A percentile compares a stretch with the other conserved stretches of the same genome.
Conservation (phyloP, 2,888 invertebrate genomes). For the Beris morrisii region DNA sequence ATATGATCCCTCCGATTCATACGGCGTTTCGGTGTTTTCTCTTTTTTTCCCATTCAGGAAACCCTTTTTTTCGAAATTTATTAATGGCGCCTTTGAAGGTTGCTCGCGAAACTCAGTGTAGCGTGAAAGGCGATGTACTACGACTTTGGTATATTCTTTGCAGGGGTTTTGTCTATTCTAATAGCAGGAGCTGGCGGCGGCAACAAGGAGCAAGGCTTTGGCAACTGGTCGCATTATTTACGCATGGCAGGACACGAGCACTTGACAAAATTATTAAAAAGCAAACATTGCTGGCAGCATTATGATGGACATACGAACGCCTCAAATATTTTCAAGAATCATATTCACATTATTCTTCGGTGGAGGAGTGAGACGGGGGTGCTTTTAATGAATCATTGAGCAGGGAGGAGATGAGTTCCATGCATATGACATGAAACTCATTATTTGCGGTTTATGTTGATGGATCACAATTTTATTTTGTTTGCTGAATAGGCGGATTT, state of each 20-base stretch:
- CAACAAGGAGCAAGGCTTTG: constrained; percentile 24
- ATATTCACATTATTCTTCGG: constrained; percentile 5
- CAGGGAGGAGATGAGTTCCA: constrained; percentile 23
- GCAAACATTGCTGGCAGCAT: constrained; percentile 26
- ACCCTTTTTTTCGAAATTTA: constrained; percentile 22
- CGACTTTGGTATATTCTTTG: constrained; percentile 21
- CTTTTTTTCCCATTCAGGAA: constrained; percentile 16
- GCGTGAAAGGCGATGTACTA: constrained; percentile 25
- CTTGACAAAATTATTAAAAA: constrained; percentile 32
- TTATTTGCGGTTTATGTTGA: constrained; percentile 26
- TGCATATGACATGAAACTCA: constrained; percentile 18
- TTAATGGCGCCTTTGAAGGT: constrained; percentile 28
- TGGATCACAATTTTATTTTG: constrained; percentile 20
- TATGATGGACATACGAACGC: constrained; percentile 24
- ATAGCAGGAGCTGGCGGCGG: constrained; percentile 5
- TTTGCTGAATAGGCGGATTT: not conserved
- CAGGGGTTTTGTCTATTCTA: constrained; percentile 2
- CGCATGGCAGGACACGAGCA: constrained; percentile 31
- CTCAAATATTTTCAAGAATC: constrained; percentile 16
- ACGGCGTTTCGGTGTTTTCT: constrained; percentile 9
- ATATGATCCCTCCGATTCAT: not conserved
- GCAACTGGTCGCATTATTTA: constrained; percentile 23
- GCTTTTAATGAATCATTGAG: constrained; percentile 27
- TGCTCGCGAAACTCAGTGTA: constrained; percentile 22
- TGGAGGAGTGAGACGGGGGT: constrained; percentile 4